Evolutionary conservation across 2,888 invertebrate species (phyloP), one percentile per base, ranked within the genome.

Genomic region (Yponomeuta evonymella): DNA sequence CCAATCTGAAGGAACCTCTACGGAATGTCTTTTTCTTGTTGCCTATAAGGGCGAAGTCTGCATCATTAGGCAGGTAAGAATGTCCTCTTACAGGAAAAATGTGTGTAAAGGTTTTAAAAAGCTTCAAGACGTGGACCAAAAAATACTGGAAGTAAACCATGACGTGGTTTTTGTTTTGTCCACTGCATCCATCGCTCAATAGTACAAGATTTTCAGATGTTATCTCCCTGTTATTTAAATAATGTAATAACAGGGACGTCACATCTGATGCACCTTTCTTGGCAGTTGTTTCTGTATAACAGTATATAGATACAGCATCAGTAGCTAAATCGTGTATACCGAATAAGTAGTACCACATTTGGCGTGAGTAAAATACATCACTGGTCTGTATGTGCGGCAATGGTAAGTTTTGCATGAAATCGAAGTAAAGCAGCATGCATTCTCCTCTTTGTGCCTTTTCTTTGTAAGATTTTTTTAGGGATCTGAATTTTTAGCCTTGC

Each of bases 131-230:
- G 29, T 63, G 63, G 29, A 63, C 63, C 63, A 63, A 63, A 29
- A 63, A 23, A 63, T 63, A 63, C 29, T 63, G 63, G 29, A 63
- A 63, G 63, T 63, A 15, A 23, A 63, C 63, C 63, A 63, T 63
- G 23, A 63, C 63, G 51, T 74, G 75, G 72, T 72, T 73, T 68
- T 72, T 73, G 64, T 73, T 73, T 71, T 73, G 73, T 51, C 72
- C 71, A 69, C 71, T 68, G 70, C 73, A 72, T 73, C 73, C 73
- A 66, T 73, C 73, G 65, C 72, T 72, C 51, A 72, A 51, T 29
- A 72, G 62, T 63, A 72, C 67, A 71, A 72, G 72, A 64, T 71
- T 48, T 33, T 73, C 71, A 43, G 65, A 71, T 30, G 67, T 65
- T 71, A 71, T 71, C 29, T 67, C 67, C 23, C 62, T 66, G 30